Base-by-base conservation (phyloP, 1,140 invertebrate species). In the Brachystomella parvula region DNA sequence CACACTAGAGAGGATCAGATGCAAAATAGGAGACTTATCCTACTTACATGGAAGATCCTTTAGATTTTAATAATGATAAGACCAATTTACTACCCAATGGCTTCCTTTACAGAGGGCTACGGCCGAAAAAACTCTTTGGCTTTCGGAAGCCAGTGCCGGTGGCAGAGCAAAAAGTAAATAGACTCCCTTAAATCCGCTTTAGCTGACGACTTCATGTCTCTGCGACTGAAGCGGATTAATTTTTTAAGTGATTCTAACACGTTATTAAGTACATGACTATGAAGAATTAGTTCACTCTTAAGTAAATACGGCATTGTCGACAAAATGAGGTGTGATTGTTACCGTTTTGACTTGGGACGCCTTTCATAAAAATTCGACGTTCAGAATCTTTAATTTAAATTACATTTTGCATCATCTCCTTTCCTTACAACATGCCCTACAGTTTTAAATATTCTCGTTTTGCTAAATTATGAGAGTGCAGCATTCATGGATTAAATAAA, bases 61-160 rank as follows among this genome's bases (percentile, higher is more conserved):
- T n/a, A n/a, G n/a, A n/a, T n/a, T n/a, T n/a, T n/a, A n/a, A n/a
- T 53, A 53, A 53, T 53, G 49, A 53, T 53, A 53, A 53, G 49
- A 53, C 49, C 49, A 53, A 53, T 53, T 53, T 53, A 53, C 49
- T 53, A 24, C 49, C 24, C 12, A 12, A 53, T 53, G 49, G 49
- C 12, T 53, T 53, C 12, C 49, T 53, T 24, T 53, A 53, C 35
- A 39, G 19, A 6, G 35, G 19, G 35, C 35, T 39, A 39, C 35
- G 12, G 12, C 49, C 21, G 12, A 24, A 53, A 53, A 53, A 53
- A 26, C 49, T 9, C n/a, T n/a, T n/a, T n/a, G n/a, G n/a, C n/a
- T 44, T 44, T 44, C 39, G 9, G 9, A 44, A 12, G 39, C 39
- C 39, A 12, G 9, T 44, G 39, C 39, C 39, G 39, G 9, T 44